Evolutionary conservation across 2,113 vertebrate species (phyloP).

Genomic region (Cyphotilapia sp.): DNA sequence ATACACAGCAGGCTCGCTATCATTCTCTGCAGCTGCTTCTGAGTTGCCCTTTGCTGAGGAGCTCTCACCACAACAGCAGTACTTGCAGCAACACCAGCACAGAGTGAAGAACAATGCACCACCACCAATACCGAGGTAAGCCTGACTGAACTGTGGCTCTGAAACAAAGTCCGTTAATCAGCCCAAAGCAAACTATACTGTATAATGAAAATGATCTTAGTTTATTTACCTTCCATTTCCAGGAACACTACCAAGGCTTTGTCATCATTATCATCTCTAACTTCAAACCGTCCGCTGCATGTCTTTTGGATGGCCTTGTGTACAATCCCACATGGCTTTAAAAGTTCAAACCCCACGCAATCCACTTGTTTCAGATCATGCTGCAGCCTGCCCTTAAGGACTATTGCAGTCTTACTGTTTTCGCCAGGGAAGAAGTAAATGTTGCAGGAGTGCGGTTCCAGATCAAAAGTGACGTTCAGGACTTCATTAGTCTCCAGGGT

Average conservation of each 20-base stretch:
- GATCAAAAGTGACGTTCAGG: accelerated
- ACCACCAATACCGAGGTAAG: accelerated
- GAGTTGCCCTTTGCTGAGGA: not conserved
- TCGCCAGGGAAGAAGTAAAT: not conserved
- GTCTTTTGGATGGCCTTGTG: accelerated
- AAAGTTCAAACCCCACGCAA: not conserved
- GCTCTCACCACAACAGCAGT: not conserved
- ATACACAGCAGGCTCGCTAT: not conserved
- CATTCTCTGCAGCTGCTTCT: not conserved
- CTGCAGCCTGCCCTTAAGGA: not conserved
- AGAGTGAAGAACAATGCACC: accelerated
- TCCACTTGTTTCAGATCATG: accelerated
- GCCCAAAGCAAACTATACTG: not conserved
- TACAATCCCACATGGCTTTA: not conserved
- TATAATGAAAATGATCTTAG: not conserved
- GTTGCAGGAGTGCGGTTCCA: not conserved
- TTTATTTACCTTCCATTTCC: not conserved
- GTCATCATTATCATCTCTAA: not conserved
- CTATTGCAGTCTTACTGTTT: not conserved
- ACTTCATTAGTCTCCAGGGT: accelerated
- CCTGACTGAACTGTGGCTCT: not conserved
- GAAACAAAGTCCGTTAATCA: not conserved
- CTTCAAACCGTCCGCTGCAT: not conserved
- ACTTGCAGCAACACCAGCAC: not conserved
- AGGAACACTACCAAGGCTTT: not conserved